Percentiles rank a stretch among this genome's conserved stretches.
Evolutionary conservation across 2,113 vertebrate genomes (phyloP).

Genomic region (Nesogale talazaci): DNA sequence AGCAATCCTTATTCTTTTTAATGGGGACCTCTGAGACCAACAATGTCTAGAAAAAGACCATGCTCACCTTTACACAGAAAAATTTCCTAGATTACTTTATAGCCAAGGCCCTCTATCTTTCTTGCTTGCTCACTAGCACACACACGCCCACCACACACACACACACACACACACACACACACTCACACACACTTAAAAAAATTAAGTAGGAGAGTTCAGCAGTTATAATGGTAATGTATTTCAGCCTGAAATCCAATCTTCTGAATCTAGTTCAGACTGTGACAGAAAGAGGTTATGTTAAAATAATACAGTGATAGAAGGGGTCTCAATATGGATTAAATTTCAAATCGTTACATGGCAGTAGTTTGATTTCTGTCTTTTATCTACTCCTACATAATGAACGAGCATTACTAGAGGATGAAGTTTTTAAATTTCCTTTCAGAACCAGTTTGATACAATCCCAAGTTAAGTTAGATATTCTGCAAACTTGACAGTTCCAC

Average conservation of each 20-base stretch:
- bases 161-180: neutral
- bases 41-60: conserved; percentile 49
- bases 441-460: conserved; percentile 53
- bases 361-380: conserved; percentile 21
- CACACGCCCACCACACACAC: neutral
- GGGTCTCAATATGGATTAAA: conserved; percentile 60
- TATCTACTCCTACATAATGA: neutral
- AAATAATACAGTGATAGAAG: conserved; percentile 60
- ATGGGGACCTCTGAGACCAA: conserved; percentile 78
- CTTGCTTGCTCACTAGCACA: neutral
- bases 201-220: conserved; percentile 60
- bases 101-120: neutral
- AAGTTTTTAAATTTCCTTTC: conserved; percentile 64
- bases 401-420: conserved; percentile 40
- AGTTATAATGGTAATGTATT: conserved; percentile 59
- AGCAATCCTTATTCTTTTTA: conserved; percentile 73
- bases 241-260: conserved; percentile 53
- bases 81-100: conserved; percentile 56
- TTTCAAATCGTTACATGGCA: conserved; percentile 52
- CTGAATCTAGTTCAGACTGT: conserved; percentile 67
- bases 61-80: conserved; percentile 38
- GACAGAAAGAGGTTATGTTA: conserved; percentile 58
- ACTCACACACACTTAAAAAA: too few relatives aligned
- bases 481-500: conserved; percentile 55
- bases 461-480: conserved; percentile 50